Evolutionary conservation across 2,888 invertebrate species (phyloP), one percentile per base, ranked within the genome.

Genomic region (Sphinx pinastri): DNA sequence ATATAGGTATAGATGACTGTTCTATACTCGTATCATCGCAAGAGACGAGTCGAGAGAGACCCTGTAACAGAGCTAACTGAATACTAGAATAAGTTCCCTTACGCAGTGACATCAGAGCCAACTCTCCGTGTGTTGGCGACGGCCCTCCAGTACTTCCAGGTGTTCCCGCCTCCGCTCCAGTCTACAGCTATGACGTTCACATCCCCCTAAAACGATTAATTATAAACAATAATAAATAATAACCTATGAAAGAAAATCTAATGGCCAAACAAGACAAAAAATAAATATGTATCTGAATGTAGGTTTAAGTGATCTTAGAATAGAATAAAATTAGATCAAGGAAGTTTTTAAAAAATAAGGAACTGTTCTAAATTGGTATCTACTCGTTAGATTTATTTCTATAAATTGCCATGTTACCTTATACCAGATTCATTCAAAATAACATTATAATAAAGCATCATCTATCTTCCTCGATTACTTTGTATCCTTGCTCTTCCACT

Each of bases 161-260:
- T 94, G 69, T 94, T 95, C 1, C 95, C 95, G 11, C 96, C 95
- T 0, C 91, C 89, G 63, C 95, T 95, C 96, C 96, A 96, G 77
- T 96, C 96, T 1, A 95, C 95, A 0, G 95, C 88, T 38, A 96
- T 94, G 0, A 96, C 94, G 75, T 96, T 96, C 0, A 95, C 94
- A 75, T 96, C 95, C 0, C 82, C 92, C 96, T 96, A 45, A n/a
- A 80, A 67, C 16, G 19, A 16, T 25, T 7, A 63, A 16, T 13
- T 0, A 4, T 58, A 31, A 66, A 8, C n/a, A n/a, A n/a, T n/a
- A n/a, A n/a, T n/a, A n/a, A n/a, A 2, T 69, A 16, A 16, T 12
- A 13, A 25, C 38, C 16, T 55, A 45, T 31, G 12, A 0, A 31
- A 31, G 51, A 13, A n/a, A n/a, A n/a, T n/a, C 14, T 16, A 54